phyloP scores from a whole-genome alignment of 2,113 vertebrate species.

The Pitta sordida region DNA sequence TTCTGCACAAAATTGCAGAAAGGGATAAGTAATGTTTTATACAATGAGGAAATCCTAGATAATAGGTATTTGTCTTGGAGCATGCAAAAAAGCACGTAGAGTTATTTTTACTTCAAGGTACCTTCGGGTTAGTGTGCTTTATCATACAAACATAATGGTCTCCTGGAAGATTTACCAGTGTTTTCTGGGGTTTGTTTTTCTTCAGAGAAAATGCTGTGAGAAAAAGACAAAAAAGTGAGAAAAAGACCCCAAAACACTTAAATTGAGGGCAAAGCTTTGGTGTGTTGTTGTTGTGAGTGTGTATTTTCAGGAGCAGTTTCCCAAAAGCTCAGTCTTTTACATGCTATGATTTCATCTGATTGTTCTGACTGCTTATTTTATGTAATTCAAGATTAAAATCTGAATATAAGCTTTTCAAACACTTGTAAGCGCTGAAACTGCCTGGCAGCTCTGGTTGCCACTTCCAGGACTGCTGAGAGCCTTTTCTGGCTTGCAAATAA shows the following conservation, averaged over 20 bases:
- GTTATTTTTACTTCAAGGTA: not conserved
- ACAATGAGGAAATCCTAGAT: not conserved
- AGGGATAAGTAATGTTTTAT: not conserved
- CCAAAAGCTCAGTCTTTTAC: not conserved
- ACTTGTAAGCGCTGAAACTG: not conserved
- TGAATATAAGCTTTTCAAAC: not conserved
- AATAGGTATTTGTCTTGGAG: not conserved
- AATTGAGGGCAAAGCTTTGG: not conserved
- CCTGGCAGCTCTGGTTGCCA: not conserved
- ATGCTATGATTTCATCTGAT: not conserved
- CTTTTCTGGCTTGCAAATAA: not conserved
- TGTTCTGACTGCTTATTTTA: not conserved
- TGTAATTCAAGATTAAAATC: not conserved
- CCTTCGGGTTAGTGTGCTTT: not conserved
- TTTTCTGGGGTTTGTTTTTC: no score
- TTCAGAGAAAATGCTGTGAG: not conserved
- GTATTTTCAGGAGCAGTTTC: not conserved
- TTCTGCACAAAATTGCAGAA: not conserved
- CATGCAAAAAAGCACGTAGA: not conserved
- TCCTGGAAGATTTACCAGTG: not conserved
- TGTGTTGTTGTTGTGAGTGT: not conserved
- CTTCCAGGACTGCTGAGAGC: not conserved
- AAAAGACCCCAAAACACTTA: not conserved
- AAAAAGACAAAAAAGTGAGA: not conserved
- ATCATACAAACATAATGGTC: not conserved